Evolutionary conservation across 2,888 invertebrate species (phyloP).

Genomic region (Drosophila quinaria): DNA sequence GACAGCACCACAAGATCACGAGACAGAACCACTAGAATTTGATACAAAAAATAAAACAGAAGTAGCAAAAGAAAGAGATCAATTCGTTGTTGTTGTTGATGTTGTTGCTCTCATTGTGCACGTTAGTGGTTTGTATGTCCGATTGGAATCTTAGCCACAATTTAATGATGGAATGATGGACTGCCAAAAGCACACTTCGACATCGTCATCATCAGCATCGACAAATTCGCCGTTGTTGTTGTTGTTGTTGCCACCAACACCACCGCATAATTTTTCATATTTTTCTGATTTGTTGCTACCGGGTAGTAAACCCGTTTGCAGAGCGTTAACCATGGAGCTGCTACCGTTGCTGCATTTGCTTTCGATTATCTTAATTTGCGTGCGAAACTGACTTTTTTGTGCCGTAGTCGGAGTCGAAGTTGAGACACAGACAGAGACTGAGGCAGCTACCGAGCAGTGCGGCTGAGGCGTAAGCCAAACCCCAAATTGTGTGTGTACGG

Average conservation of each 20-base stretch:
- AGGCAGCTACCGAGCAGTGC: slow-evolving; percentile 9
- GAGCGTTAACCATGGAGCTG: slow-evolving; percentile 75
- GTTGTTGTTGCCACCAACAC: slow-evolving; percentile 14
- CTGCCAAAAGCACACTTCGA: slow-evolving; percentile 81
- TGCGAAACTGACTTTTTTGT: slow-evolving; percentile 83
- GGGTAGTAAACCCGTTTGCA: slow-evolving; percentile 78
- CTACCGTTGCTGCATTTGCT: slow-evolving; percentile 77
- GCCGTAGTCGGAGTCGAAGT: slow-evolving; percentile 28
- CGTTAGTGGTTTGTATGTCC: slow-evolving; percentile 52
- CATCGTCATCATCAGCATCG: slow-evolving; percentile 60
- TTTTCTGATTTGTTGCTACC: slow-evolving; percentile 82
- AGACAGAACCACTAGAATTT: slow-evolving; percentile 20
- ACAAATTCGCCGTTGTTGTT: slow-evolving; percentile 21
- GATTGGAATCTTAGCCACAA: slow-evolving; percentile 81
- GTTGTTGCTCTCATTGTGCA: slow-evolving; percentile 45
- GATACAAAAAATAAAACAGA: slow-evolving; percentile 21
- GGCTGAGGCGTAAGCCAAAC: slow-evolving; percentile 75
- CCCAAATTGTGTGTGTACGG: slow-evolving; percentile 81
- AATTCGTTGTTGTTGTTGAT: slow-evolving; percentile 34
- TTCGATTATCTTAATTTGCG: slow-evolving; percentile 85
- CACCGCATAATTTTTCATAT: slow-evolving; percentile 76
- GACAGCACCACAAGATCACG: slow-evolving; percentile 12
- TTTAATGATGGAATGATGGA: slow-evolving; percentile 83
- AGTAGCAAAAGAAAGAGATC: slow-evolving; percentile 32
- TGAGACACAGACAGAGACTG: slow-evolving; percentile 13